phyloP scores from a whole-genome alignment of 2,888 invertebrate genomes.

The Lagria hirta region DNA sequence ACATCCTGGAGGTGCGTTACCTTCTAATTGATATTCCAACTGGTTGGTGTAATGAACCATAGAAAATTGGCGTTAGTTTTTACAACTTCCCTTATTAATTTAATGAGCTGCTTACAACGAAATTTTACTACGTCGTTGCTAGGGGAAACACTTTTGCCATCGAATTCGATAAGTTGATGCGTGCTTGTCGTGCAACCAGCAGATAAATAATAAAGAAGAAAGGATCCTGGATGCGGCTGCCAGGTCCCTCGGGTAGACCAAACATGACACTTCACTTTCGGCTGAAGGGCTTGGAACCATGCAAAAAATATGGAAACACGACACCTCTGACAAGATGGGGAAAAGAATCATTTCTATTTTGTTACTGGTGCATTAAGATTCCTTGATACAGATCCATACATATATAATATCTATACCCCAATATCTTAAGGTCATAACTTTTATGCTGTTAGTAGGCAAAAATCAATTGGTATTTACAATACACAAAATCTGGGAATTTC shows the following conservation, averaged over 20 bases:
- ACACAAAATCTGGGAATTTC: too few species aligned
- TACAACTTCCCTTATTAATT: slow-evolving; percentile 20
- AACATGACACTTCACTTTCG: slow-evolving; percentile 56
- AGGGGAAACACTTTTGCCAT: slow-evolving; percentile 35
- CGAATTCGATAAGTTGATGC: slow-evolving; percentile 40
- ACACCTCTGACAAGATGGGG: slow-evolving; percentile 42
- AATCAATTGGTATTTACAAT: too few species aligned
- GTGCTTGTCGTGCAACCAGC: slow-evolving; percentile 39
- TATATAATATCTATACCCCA: too few species aligned
- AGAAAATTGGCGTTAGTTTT: slow-evolving; percentile 30
- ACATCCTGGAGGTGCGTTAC: slow-evolving; percentile 37
- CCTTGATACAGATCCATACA: too few species aligned
- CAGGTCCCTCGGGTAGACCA: slow-evolving; percentile 46
- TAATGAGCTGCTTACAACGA: slow-evolving; percentile 18
- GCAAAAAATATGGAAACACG: slow-evolving; percentile 51
- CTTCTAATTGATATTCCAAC: slow-evolving; percentile 46
- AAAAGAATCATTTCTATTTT: slow-evolving; percentile 4
- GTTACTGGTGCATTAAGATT: too few species aligned
- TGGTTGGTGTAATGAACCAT: slow-evolving; percentile 47
- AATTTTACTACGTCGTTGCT: slow-evolving; percentile 22
- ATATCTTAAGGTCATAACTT: too few species aligned
- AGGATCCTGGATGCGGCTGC: slow-evolving; percentile 34
- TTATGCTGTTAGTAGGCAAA: too few species aligned
- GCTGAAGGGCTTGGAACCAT: slow-evolving; percentile 41
- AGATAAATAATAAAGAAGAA: slow-evolving; percentile 44